Percentiles rank a stretch among this genome's conserved stretches.
Evolutionary conservation across 2,113 vertebrate species (phyloP).

Genomic region (Barbus barbus): DNA sequence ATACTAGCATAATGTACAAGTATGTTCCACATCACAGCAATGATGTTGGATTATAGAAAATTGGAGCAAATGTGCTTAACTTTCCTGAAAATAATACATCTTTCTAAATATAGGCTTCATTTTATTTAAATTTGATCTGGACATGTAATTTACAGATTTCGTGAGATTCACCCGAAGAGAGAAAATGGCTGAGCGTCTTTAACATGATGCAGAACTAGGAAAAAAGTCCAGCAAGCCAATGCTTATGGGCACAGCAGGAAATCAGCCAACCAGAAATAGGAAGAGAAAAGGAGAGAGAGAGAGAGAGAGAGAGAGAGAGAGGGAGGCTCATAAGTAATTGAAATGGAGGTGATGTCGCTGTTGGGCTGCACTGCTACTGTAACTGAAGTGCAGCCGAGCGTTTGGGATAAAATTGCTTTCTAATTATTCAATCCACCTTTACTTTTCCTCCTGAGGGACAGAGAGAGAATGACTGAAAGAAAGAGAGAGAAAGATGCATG

Average conservation of each 20-base stretch:
- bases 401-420: slow-evolving; percentile 60
- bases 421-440: slow-evolving; percentile 65
- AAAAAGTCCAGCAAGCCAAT: not conserved
- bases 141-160: not conserved
- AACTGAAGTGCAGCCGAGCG: slow-evolving; percentile 61
- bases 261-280: slow-evolving; percentile 25
- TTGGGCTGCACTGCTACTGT: slow-evolving; percentile 59
- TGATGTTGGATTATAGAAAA: slow-evolving; percentile 3
- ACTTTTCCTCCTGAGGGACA: slow-evolving; percentile 45
- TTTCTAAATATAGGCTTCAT: not conserved
- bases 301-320: slow-evolving; percentile 24
- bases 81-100: not conserved
- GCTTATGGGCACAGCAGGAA: slow-evolving; percentile 37
- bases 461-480: not conserved
- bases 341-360: slow-evolving; percentile 66
- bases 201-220: not conserved
- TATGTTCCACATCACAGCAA: not conserved
- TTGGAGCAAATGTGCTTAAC: not conserved
- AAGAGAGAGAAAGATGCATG: not conserved
- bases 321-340: slow-evolving; percentile 63
- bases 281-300: slow-evolving; percentile 17
- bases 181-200: not conserved
- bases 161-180: not conserved
- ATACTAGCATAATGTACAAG: not conserved
- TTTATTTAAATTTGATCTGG: not conserved